Evolutionary conservation across 2,888 invertebrate species (phyloP), one percentile per base, ranked within the genome.

Genomic region (Drosophila sordidapex): DNA sequence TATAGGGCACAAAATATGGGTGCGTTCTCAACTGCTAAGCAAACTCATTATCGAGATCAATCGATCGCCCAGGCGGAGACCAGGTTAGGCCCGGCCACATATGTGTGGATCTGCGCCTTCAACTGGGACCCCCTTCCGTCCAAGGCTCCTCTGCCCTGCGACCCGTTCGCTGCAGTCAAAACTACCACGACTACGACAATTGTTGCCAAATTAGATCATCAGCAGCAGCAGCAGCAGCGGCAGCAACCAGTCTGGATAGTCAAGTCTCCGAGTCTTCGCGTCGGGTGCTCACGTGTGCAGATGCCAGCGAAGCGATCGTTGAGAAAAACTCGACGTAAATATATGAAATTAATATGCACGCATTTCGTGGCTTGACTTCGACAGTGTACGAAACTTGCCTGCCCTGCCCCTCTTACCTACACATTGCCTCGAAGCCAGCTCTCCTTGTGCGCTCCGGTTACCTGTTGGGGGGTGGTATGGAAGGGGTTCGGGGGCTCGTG

Each of bases 201-300:
- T 91, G 90, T 91, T 91, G 91, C 91, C 90, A 91, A 91, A 91
- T 91, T 91, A 92, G 91, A 91, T 91, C 91, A 92, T 91, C 92
- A 91, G 87, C 77, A 73, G 63, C 36, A 27, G 76, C 70, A 58
- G 29, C 91, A 91, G 90, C 91, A 90, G 87, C 76, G 70, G 62
- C n/a, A 25, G 48, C 57, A 73, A 68, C 71, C 73, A 78, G 71
- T 64, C 79, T 72, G 79, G 69, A 76, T 60, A 81, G 68, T 57
- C 82, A 82, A 82, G 82, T 77, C 81, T 68, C 21, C 18, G 25
- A 36, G 18, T 36, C 56, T 57, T 21, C 27, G 33, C 29, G 18
- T 33, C 43, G 76, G 33, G 35, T 27, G 71, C 59, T 81, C 80
- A 80, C 80, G 80, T 80, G 81, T 81, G 81, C 66, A 71, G 69